A percentile compares a stretch with the other conserved stretches of the same genome.
Evolutionary conservation across 2,797 vertebrate genomes (phyloP).

Genomic region (Tenualosa thibaudeaui): DNA sequence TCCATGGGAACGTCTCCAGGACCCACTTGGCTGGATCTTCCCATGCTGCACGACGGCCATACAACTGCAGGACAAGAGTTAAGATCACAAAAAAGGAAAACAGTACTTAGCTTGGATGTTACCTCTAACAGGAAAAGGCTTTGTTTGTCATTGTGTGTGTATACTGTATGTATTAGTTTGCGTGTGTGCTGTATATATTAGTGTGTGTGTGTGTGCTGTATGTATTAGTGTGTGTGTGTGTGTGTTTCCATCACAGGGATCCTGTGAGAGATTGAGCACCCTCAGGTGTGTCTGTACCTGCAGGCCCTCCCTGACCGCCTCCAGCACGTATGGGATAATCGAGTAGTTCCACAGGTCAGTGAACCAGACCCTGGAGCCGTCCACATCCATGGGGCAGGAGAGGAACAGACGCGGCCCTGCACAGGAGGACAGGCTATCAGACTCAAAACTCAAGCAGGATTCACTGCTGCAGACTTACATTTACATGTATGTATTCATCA

Average conservation of each 20-base stretch:
- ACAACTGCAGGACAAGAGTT: slow-evolving; percentile 75
- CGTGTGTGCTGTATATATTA: background rate
- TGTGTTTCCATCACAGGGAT: background rate
- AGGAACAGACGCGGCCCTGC: slow-evolving; percentile 95
- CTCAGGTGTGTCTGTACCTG: slow-evolving; percentile 77
- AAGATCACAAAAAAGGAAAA: too few relatives aligned
- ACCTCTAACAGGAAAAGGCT: background rate
- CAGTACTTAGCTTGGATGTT: background rate
- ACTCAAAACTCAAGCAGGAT: background rate
- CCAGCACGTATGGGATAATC: slow-evolving; percentile 95
- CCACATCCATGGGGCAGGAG: slow-evolving; percentile 95
- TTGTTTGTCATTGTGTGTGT: background rate
- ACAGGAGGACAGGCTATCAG: background rate
- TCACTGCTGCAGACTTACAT: background rate
- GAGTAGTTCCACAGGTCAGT: slow-evolving; percentile 99
- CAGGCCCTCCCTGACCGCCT: slow-evolving; percentile 93
- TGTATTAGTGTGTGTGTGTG: background rate
- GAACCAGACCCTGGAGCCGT: slow-evolving; percentile 97
- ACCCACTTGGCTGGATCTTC: slow-evolving; percentile 97
- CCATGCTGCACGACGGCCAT: slow-evolving; percentile 90
- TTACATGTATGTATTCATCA: too few relatives aligned
- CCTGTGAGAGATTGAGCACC: background rate
- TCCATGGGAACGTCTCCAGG: slow-evolving; percentile 93
- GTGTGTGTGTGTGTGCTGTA: background rate
- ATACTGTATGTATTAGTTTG: background rate